A percentile compares a stretch with the other conserved stretches of the same genome.
Conservation (phyloP, 1,140 invertebrate species). For the Sycophila sp. region DNA sequence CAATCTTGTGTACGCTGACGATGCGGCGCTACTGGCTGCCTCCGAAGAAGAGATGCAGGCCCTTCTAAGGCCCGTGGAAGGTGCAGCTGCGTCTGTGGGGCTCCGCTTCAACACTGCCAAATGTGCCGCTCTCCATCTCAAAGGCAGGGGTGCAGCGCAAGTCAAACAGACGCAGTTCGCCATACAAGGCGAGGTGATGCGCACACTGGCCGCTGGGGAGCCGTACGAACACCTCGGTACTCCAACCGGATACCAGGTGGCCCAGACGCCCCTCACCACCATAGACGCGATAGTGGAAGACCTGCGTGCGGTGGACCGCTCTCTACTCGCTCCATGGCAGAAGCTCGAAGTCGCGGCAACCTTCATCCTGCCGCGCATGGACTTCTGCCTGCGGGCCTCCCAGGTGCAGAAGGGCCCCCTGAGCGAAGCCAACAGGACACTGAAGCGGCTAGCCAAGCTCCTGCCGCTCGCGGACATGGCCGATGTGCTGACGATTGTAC, state of each 20-base stretch:
- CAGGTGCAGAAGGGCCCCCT: conserved; percentile 39
- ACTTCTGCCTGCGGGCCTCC: conserved; percentile 49
- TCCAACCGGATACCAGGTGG: conserved; percentile 39
- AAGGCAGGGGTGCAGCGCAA: not conserved
- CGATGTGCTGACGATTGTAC: conserved; percentile 42
- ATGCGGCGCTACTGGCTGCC: not conserved
- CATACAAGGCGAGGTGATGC: conserved; percentile 14
- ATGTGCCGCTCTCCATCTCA: conserved; percentile 2
- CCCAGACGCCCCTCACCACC: not conserved
- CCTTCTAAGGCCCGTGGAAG: not conserved
- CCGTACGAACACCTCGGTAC: conserved; percentile 46
- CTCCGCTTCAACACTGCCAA: not conserved
- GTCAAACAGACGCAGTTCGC: not conserved
- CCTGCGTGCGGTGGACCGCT: conserved; percentile 33
- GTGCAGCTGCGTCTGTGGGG: not conserved
- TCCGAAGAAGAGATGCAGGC: not conserved
- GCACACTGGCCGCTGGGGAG: conserved; percentile 35
- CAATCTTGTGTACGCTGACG: conserved; percentile 24
- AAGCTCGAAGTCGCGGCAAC: conserved; percentile 54
- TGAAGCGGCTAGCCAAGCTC: conserved; percentile 44
- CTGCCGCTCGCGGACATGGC: conserved; percentile 47
- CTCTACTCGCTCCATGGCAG: conserved; percentile 58
- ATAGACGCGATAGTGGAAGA: conserved; percentile 22
- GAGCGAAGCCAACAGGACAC: conserved; percentile 34
- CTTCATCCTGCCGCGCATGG: conserved; percentile 51